These are phyloP conservation scores for Drosophila mayaguana DNA, from an alignment of 2,888 invertebrate genomes.

Conservation along the genomic window DNA sequence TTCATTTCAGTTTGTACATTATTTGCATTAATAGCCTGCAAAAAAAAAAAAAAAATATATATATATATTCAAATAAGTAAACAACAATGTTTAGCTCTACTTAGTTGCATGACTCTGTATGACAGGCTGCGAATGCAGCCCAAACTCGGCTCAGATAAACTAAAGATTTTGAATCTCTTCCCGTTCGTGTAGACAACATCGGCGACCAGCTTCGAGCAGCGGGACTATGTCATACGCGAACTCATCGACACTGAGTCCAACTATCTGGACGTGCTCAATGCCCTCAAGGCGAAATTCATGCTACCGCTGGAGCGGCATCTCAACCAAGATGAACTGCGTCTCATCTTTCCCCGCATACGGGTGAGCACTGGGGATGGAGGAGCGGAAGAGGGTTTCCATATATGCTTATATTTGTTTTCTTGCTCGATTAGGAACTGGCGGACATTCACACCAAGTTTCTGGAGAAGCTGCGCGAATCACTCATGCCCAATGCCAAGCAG, in stretches of 20 bases:
- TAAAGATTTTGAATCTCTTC: slow-evolving; percentile 28
- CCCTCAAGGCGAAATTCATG: slow-evolving; percentile 92
- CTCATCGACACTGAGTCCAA: slow-evolving; percentile 98
- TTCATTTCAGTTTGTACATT: slow-evolving; percentile 31
- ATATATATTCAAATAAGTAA: not conserved
- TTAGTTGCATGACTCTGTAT: slow-evolving; percentile 53
- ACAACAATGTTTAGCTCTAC: slow-evolving; percentile 37
- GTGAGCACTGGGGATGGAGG: slow-evolving; percentile 85
- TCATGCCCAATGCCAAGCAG: slow-evolving; percentile 86
- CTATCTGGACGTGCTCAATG: slow-evolving; percentile 96
- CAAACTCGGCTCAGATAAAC: slow-evolving; percentile 18
- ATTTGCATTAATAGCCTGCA: slow-evolving; percentile 17
- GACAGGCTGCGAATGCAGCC: slow-evolving; percentile 22
- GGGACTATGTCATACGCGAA: slow-evolving; percentile 97
- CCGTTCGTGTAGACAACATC: slow-evolving; percentile 82
- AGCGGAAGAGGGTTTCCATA: not conserved
- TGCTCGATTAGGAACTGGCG: slow-evolving; percentile 89
- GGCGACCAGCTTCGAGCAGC: slow-evolving; percentile 90
- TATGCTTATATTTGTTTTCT: not conserved
- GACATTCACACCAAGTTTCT: slow-evolving; percentile 95
- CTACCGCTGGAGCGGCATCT: slow-evolving; percentile 90
- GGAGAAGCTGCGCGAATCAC: slow-evolving; percentile 91
- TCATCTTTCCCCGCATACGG: slow-evolving; percentile 96
- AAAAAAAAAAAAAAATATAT: not conserved
- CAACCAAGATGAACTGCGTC: slow-evolving; percentile 90